Evolutionary conservation across 2,888 invertebrate genomes (phyloP).

Genomic region (Ormyrus thymus): DNA sequence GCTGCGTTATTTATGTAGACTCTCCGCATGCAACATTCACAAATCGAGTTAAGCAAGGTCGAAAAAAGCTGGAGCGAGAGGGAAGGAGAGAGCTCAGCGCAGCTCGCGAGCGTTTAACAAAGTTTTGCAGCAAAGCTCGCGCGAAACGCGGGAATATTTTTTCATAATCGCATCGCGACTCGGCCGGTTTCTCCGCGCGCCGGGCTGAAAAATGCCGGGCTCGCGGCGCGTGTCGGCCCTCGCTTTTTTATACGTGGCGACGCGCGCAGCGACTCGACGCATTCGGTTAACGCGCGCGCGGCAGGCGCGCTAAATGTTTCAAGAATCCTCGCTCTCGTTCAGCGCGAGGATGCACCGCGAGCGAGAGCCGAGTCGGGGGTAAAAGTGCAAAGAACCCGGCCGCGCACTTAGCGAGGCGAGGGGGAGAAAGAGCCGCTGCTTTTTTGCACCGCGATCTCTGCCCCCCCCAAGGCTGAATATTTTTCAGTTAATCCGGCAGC

Average conservation of each 20-base stretch:
- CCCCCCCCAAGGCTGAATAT: constrained; percentile 20
- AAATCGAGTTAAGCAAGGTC: too few species aligned
- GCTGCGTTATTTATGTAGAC: too few species aligned
- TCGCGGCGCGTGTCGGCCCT: neutral
- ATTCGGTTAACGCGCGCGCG: constrained; percentile 10
- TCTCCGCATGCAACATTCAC: too few species aligned
- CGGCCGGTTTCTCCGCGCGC: neutral
- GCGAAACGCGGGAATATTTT: constrained; percentile 24
- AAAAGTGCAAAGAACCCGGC: constrained; percentile 29
- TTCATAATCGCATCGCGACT: constrained; percentile 6
- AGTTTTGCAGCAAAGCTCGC: neutral
- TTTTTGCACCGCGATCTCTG: neutral
- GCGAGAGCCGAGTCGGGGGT: neutral
- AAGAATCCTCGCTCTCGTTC: constrained; percentile 33
- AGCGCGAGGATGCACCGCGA: neutral
- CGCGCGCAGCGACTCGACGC: constrained; percentile 8
- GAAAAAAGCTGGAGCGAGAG: too few species aligned
- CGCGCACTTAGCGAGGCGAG: constrained; percentile 13
- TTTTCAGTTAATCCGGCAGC: constrained; percentile 31
- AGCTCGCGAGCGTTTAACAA: constrained; percentile 7
- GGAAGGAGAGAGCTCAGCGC: too few species aligned
- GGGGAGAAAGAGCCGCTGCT: neutral
- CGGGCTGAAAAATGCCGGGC: constrained; percentile 11
- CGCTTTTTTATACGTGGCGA: constrained; percentile 8
- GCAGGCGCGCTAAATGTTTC: constrained; percentile 27